Conservation (phyloP, 2,888 invertebrate genomes). For the Drosophila mercatorum region DNA sequence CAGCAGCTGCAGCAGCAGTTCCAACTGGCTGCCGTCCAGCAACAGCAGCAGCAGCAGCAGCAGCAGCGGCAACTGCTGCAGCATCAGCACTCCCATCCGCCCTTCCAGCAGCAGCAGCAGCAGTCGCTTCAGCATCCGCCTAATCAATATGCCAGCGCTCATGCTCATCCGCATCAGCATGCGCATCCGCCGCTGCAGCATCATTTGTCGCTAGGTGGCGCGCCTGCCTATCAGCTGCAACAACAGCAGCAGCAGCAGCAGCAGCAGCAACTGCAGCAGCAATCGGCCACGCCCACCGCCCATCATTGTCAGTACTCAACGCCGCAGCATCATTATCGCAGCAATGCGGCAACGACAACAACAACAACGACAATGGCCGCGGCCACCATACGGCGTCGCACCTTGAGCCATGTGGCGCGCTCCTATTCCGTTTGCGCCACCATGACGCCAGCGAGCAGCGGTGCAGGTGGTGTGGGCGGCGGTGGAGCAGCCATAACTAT, state of each 20-base stretch:
- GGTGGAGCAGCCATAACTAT: neutral
- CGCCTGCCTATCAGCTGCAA: constrained; percentile 56
- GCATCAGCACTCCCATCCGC: constrained; percentile 79
- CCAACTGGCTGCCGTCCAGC: constrained; percentile 67
- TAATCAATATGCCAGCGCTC: constrained; percentile 36
- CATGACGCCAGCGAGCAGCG: constrained; percentile 47
- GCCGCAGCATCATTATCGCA: constrained; percentile 76
- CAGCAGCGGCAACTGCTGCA: constrained; percentile 69
- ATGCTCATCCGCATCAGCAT: constrained; percentile 35
- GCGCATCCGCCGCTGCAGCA: constrained; percentile 78
- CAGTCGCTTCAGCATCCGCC: constrained; percentile 62
- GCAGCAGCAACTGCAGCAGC: constrained; percentile 38
- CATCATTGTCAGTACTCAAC: constrained; percentile 75
- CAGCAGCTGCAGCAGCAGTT: constrained; percentile 73
- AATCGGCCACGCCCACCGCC: constrained; percentile 12
- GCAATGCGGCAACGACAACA: constrained; percentile 35
- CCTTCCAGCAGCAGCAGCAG: constrained; percentile 68
- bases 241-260: constrained; percentile 42
- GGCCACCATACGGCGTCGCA: constrained; percentile 79
- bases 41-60: constrained; percentile 66
- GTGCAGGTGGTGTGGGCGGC: neutral
- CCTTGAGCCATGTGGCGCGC: constrained; percentile 80
- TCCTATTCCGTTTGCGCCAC: constrained; percentile 80
- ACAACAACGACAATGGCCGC: constrained; percentile 62
- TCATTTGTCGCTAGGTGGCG: constrained; percentile 85